Evolutionary conservation across 2,113 vertebrate genomes (phyloP), one percentile per base, ranked within the genome.

Genomic region (Lophura nycthemera): DNA sequence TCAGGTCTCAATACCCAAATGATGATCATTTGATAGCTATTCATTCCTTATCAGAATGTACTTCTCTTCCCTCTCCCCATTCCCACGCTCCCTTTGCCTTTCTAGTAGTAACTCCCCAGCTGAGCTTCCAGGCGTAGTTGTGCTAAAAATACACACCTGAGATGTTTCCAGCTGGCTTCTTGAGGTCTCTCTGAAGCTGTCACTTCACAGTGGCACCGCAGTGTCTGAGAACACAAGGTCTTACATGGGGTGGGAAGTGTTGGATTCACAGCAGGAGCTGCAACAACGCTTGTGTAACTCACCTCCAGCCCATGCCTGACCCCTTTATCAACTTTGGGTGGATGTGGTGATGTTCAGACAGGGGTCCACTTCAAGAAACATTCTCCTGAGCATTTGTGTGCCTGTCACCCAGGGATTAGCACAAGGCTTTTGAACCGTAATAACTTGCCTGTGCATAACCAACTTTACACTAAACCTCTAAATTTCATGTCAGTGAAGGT

Each of bases 51-150:
- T 3, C 21, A 80, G 32, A 45, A 16, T 1, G 3, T 8, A 24
- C 11, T 50, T 32, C 0, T 0, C 29, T 67, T 66, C 10, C 5
- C 16, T 2, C 3, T 87, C 40, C 7, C 22, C 6, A 2, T 13
- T 74, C 18, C 60, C 21, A 8, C 0, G 0, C 3, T 64, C 83
- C 60, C 11, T 74, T 84, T 50, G 12, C 21, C 22, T 86, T 80
- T 77, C 24, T 20, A 63, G 20, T 5, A 48, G 42, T 5, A 50
- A 84, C 83, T 32, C 38, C 43, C 56, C 76, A 18, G 15, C 34
- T 34, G 43, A 61, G 19, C 67, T 56, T 72, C 61, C 36, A 80
- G n/a, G 47, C 2, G 0, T 15, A 78, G 6, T 1, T 1, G 2
- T 24, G 30, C 32, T 94, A 42, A 73, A 89, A 95, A 76, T 8